Conservation (phyloP, 1,140 invertebrate species). For the Himalopsyche phryganea region DNA sequence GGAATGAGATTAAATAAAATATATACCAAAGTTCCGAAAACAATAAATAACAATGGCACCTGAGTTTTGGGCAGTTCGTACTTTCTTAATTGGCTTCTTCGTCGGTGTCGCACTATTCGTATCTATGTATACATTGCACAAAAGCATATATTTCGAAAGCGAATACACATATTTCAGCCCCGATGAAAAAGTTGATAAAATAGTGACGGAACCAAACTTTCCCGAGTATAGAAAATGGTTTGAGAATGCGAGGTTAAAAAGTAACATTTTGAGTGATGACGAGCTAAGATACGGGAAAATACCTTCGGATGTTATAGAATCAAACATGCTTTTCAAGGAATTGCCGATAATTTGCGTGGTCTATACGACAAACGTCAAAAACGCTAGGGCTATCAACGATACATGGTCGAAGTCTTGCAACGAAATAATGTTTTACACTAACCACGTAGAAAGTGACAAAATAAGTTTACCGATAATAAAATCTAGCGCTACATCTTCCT, state of each 20-base stretch:
- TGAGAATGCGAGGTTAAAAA: not conserved
- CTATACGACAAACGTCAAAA: slow-evolving; percentile 17
- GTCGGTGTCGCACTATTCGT: slow-evolving; percentile 12
- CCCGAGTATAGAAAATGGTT: slow-evolving; percentile 13
- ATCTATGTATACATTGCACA: not conserved
- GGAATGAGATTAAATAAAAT: no score
- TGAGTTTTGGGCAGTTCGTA: slow-evolving; percentile 15
- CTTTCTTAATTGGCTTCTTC: slow-evolving; percentile 19
- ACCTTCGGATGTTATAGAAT: not conserved
- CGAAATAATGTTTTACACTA: slow-evolving; percentile 21
- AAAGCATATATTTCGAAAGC: not conserved
- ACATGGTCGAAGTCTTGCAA: slow-evolving; percentile 29
- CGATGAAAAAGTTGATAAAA: not conserved
- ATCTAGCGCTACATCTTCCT: slow-evolving; percentile 41
- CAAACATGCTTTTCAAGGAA: slow-evolving; percentile 10
- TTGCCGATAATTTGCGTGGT: slow-evolving; percentile 23
- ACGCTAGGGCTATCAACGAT: slow-evolving; percentile 14
- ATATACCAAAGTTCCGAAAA: no score
- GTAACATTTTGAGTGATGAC: slow-evolving; percentile 14
- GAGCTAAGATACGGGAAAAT: slow-evolving; percentile 17
- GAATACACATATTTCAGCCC: not conserved
- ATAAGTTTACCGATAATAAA: slow-evolving; percentile 2
- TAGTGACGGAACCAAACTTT: not conserved
- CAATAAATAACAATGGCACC: slow-evolving; percentile 6
- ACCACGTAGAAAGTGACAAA: slow-evolving; percentile 6